These are phyloP conservation scores for Macaria notata DNA, from an alignment of 2,888 invertebrate genomes.

Conservation along the genomic window DNA sequence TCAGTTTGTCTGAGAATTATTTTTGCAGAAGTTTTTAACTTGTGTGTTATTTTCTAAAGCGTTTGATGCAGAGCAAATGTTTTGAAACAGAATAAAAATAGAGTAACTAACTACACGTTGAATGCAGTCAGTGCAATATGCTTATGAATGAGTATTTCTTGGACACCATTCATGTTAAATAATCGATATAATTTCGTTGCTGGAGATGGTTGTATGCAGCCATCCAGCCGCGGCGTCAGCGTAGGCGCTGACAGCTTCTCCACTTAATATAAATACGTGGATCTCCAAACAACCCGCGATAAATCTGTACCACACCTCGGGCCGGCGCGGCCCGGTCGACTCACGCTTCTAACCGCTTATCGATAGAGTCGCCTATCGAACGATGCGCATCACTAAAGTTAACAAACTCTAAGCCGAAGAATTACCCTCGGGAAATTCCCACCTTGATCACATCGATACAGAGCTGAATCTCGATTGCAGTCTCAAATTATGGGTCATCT, in stretches of 20 bases:
- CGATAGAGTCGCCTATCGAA: slow-evolving; percentile 65
- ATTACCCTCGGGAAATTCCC: slow-evolving; percentile 40
- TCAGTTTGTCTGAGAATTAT: slow-evolving; percentile 41
- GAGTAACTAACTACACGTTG: not conserved
- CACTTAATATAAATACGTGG: slow-evolving; percentile 80
- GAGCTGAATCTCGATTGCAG: slow-evolving; percentile 44
- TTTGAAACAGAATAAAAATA: no score
- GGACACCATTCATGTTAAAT: not conserved
- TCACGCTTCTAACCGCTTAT: slow-evolving; percentile 62
- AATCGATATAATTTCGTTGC: slow-evolving; percentile 18
- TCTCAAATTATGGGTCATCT: slow-evolving; percentile 45
- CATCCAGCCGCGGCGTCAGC: slow-evolving; percentile 68
- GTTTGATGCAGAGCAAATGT: not conserved
- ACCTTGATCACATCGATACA: slow-evolving; percentile 34
- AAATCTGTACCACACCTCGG: slow-evolving; percentile 63
- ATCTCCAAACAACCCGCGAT: slow-evolving; percentile 71
- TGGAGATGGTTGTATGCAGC: slow-evolving; percentile 65
- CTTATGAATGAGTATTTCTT: not conserved
- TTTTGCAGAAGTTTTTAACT: slow-evolving; percentile 8
- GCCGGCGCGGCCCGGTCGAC: slow-evolving; percentile 56
- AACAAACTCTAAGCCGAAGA: slow-evolving; percentile 34
- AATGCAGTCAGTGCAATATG: not conserved
- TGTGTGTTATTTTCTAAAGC: not conserved
- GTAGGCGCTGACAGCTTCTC: slow-evolving; percentile 79
- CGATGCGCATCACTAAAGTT: slow-evolving; percentile 43